A percentile compares a stretch with the other conserved stretches of the same genome.
These are phyloP conservation scores for Monomorium pharaonis DNA, from an alignment of 1,140 invertebrate species.

Conservation along the genomic window DNA sequence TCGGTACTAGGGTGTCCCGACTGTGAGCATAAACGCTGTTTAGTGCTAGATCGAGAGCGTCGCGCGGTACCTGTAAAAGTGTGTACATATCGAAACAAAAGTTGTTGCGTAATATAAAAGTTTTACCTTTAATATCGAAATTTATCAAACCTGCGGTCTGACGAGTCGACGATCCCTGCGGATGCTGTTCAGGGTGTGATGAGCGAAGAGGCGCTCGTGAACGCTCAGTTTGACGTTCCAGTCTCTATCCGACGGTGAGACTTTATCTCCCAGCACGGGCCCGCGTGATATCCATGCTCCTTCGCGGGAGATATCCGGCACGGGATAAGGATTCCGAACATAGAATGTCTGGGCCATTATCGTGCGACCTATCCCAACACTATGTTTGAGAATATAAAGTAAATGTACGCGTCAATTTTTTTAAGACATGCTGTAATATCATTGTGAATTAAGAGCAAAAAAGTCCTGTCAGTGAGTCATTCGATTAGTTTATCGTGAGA, in stretches of 20 bases:
- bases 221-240: slow-evolving; percentile 78
- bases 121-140: neutral
- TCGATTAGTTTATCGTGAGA: slow-evolving; percentile 5
- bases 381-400: neutral
- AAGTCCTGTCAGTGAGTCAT: slow-evolving; percentile 29
- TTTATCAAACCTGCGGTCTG: slow-evolving; percentile 70
- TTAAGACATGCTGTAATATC: neutral
- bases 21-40: slow-evolving; percentile 79
- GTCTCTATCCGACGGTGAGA: slow-evolving; percentile 70
- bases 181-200: slow-evolving; percentile 82
- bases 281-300: slow-evolving; percentile 75
- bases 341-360: slow-evolving; percentile 64
- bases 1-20: slow-evolving; percentile 76
- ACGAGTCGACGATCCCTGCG: slow-evolving; percentile 76
- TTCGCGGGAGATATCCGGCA: slow-evolving; percentile 80
- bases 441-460: neutral
- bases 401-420: slow-evolving; percentile 22
- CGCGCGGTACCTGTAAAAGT: slow-evolving; percentile 76
- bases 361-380: neutral
- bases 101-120: neutral
- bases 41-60: slow-evolving; percentile 79
- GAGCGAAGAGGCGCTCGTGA: slow-evolving; percentile 81
- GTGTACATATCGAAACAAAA: neutral
- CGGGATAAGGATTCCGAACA: slow-evolving; percentile 81
- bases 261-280: slow-evolving; percentile 77